Base-by-base conservation (phyloP, 53 echinoderm and acorn worm genomes). In the Holothuria leucospilota region DNA sequence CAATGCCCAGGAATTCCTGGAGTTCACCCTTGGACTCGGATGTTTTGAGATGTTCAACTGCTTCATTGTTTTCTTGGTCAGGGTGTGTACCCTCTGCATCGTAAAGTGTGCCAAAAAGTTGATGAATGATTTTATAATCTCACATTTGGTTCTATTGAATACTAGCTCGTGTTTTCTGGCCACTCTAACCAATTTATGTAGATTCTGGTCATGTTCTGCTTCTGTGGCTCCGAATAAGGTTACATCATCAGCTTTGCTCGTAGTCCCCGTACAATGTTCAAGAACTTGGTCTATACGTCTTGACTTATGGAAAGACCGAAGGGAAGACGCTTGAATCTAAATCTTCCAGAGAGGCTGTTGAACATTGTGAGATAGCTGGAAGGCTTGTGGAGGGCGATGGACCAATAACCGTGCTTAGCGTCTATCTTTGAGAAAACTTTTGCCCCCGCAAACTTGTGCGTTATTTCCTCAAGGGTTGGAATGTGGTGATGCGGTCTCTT, bases 331-430 rank as follows among this genome's bases (percentile, higher is more conserved):
- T 58, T 70, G 82, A 90, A 94, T 4, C 90, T 51, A 63, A 84
- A 94, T 29, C 92, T 68, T 51, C 92, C 85, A 34, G 86, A 89
- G 23, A 89, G 89, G 23, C 82, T 89, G 71, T 91, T 94, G 89
- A 94, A 94, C 27, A 92, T 92, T 4, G 94, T 92, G n/a, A 92
- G 80, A 39, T 63, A 34, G 34, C 34, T 34, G 34, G 34, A 34
- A 3, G 34, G 34, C 3, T 34, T 34, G 34, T 34, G 2, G 62
- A 91, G 75, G 16, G 16, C 29, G 9, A 91, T 59, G 5, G 67
- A 65, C 88, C 91, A 91, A 41, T 91, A 91, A 15, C 89, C 91
- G 78, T 94, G 89, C 62, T 71, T 62, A 30, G 94, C 94, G 77
- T 94, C 94, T 53, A 94, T 21, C 64, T 86, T 94, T 38, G 83